Evolutionary conservation across 2,113 vertebrate genomes (phyloP), one percentile per base, ranked within the genome.

Genomic region (Chloroceryle aenea): DNA sequence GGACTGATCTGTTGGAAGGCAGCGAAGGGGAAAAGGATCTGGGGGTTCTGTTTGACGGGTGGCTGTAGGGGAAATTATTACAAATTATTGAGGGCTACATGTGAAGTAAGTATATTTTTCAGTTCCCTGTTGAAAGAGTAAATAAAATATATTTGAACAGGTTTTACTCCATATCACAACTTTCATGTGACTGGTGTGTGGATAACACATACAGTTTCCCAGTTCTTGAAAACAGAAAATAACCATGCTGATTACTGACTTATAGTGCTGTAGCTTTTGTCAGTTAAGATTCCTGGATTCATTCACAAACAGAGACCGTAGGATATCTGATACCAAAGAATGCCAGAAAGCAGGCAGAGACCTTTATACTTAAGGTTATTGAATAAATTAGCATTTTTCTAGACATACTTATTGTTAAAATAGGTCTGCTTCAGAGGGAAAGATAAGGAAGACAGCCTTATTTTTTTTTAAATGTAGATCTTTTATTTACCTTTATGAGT

Each of bases 141-240:
- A 27, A 45, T 40, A 67, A 52, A 34, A 59, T 4, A 2, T 34
- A 42, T 69, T 52, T 69, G 13, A 68, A 81, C 4, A 56, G 10
- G 5, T 55, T 15, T 69, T 52, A 47, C 8, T 85, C 6, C 6
- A 50, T 18, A 47, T 64, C 19, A 61, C 13, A 52, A 5, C 14
- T 76, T 91, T 0, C 0, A 5, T 27, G 8, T 12, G 3, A 1
- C 27, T 62, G 67, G 3, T 75, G 4, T 0, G 0, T 45, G 6
- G 12, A 18, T 67, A 58, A 67, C 2, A 3, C 5, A 26, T 32
- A 61, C 8, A 5, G 7, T 88, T 76, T 4, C 30, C 9, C 26
- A 21, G 11, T 27, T 67, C 29, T 30, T 88, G 32, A 48, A 71
- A 79, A 45, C 25, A 71, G n/a, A 32, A 10, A 71, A 14, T 0